Base-by-base conservation (phyloP, 1,140 invertebrate genomes). In the Pararge aegeria region DNA sequence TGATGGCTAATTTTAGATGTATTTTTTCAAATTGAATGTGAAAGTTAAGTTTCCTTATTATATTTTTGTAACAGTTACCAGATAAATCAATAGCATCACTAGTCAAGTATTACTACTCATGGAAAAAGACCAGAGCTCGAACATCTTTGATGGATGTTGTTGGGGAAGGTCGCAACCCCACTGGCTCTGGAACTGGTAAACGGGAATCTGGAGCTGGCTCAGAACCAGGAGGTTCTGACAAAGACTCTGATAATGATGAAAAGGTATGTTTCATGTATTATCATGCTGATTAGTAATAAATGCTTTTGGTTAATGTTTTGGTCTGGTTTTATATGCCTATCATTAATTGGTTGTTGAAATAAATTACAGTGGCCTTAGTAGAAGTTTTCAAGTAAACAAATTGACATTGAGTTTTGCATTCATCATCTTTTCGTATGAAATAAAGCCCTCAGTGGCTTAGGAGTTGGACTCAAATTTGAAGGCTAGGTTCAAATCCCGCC, bases 31-130 rank as follows among this genome's bases (percentile, higher is more conserved):
- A 51, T 59, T 34, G 21, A 34, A 54, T 59, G 16, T 54, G 6
- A 16, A 30, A 19, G 16, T 1, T 29, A 2, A 9, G 13, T 40
- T 58, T 44, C 30, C 38, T 19, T 49, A 59, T 58, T 56, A 6
- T 34, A 63, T 62, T 66, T 66, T 50, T 67, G 54, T 54, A 42
- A 63, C 69, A 87, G 83, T 73, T 99, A 69, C 98, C 98, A 46
- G 98, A 99, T 80, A 99, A 99, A 91, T 96, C 97, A 44, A 98
- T 99, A 72, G 96, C 97, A 20, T 97, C 95, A 75, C 90, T 99
- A 68, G 97, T 99, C 0, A 98, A 98, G 88, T 99, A 98, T 89
- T 99, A 99, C 86, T 99, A 99, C 82, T 97, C 96, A 70, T 99
- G 98, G 98, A 99, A 99, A 83, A 99, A 99, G 80, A 97, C 97